Evolutionary conservation across 2,113 vertebrate species (phyloP), one percentile per base, ranked within the genome.

Genomic region (Budorcas taxicolor): DNA sequence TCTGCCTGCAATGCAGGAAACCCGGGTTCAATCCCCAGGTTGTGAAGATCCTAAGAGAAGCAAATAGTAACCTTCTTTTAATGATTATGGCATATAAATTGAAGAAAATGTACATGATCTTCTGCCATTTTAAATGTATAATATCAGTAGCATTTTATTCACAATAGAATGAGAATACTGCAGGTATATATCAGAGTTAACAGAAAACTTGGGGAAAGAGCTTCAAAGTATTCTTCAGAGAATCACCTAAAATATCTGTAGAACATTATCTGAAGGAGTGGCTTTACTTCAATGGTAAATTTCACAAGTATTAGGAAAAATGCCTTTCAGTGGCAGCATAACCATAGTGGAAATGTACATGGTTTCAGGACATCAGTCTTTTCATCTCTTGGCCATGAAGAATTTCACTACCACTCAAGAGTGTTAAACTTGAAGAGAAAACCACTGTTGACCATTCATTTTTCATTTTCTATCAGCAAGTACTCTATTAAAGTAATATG

Each of bases 401-500:
- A 94, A 71, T 45, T 31, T 93, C 78, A 93, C 57, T 58, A 95
- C 36, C 12, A 2, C 9, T 88, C 76, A 58, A 60, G 89, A 93
- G 7, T 53, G 43, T 58, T 93, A 16, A n/a, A 92, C 16, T 96
- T 29, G n/a, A 74, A 90, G 27, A 92, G 57, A 71, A 76, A 96
- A 93, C 57, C 76, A 45, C 31, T 94, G 7, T 84, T 97, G 93
- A 60, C 47, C 43, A 89, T n/a, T 96, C 76, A 57, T 0, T 40
- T 92, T 97, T 95, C 85, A 97, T 90, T 80, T 76, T 52, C 4
- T 50, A 67, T 19, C 52, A 93, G 47, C 76, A 97, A 97, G 45
- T 62, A 45, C 6, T 96, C 78, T 95, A 88, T 90, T 95, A 93
- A 91, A 36, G 36, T 96, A 78, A 85, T 81, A 97, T 2, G 6